Base-by-base conservation (phyloP, 2,888 invertebrate genomes). In the Drosophila conformis region DNA sequence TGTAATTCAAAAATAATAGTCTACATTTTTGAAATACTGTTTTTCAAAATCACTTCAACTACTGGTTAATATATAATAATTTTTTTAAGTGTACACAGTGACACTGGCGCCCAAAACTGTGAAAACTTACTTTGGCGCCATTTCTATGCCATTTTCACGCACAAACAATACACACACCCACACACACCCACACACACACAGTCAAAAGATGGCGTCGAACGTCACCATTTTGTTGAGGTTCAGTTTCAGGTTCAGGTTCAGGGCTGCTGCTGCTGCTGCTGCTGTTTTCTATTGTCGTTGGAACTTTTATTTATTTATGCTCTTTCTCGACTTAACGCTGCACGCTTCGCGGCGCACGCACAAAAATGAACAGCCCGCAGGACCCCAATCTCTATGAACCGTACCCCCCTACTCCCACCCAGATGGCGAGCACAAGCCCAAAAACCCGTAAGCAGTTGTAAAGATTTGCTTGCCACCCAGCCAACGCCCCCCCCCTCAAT, bases 291-390 rank as follows among this genome's bases (percentile, higher is more conserved):
- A 78, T 88, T 89, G 89, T 81, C 87, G 81, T 69, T 69, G 62
- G 71, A 63, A 48, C 78, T 72, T 59, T 90, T 87, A 87, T 84
- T 86, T 86, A 89, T 87, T 86, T 83, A 90, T 89, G 89, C 89
- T 89, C 84, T 76, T 85, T 85, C 89, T 89, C 85, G 85, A 86
- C 85, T 89, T 89, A 87, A 85, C 88, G 90, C 90, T 86, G 88
- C 76, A 86, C 90, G 85, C 90, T 82, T 87, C 76, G 83, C 73
- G 80, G 82, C 82, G 66, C 83, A 81, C 73, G 69, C 78, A 80
- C 71, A 75, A 62, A 38, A 51, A 40, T 49, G 51, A 18, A 51
- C 33, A 27, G n/a, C 49, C 25, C 33, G 27, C 29, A 58, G 35
- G 25, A 48, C 33, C n/a, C 52, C 38, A 46, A 29, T 53, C 54